Evolutionary conservation across 2,113 vertebrate species (phyloP), one percentile per base, ranked within the genome.

Genomic region (Albula glossodonta): DNA sequence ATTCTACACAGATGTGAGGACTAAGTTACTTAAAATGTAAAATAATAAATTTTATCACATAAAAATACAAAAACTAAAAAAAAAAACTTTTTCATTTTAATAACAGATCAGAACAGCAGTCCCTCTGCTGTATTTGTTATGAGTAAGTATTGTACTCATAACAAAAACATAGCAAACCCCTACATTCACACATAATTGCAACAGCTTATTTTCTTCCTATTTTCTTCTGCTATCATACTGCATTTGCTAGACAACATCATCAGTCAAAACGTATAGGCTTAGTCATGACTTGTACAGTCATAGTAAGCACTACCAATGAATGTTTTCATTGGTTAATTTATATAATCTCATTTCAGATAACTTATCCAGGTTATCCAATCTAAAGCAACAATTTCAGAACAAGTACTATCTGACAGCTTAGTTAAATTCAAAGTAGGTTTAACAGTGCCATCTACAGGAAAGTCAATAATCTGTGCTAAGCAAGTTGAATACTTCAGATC

Each of bases 381-480:
- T 25, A 5, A 74, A 25, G 70, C n/a, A 74, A 74, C 22, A 8
- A 74, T 22, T 5, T 74, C n/a, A 74, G 6, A 17, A n/a, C 19
- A 74, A 8, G 25, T 31, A 74, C n/a, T 74, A 9, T 13, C 31
- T 19, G 70, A 3, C 17, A 74, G 70, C 31, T 7, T 25, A 9
- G 70, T 11, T 31, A 2, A 31, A 1, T 3, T 6, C 48, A 83
- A 86, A 81, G 50, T 12, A 52, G 48, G 19, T 51, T 81, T 13
- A 74, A 86, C 57, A 82, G 48, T 81, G 79, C 85, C 85, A 86
- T 81, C 85, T 86, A 82, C 80, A 74, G 56, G 80, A 80, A 86
- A 15, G 17, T 41, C 52, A 77, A 74, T 66, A 25, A 15, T 50
- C 22, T 31, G n/a, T 74, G 22, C 10, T 7, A 74, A 25, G 70